Evolutionary conservation across 1,140 invertebrate genomes (phyloP).

Genomic region (Microplitis mediator): DNA sequence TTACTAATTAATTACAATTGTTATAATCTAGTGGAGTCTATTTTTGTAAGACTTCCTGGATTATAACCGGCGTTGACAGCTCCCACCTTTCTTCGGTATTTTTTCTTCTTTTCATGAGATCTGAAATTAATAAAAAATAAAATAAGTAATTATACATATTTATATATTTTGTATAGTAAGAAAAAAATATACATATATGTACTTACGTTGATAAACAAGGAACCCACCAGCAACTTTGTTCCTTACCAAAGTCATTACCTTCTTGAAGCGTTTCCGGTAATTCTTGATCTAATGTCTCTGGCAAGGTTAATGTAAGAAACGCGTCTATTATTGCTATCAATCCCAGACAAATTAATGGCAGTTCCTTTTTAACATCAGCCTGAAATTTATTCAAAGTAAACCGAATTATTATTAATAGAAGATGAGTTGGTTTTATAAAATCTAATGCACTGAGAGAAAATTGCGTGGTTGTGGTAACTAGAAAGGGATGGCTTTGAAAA

Average conservation of each 20-base stretch:
- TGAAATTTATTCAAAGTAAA: slow-evolving; percentile 26
- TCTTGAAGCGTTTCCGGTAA: slow-evolving; percentile 82
- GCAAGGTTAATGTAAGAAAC: slow-evolving; percentile 74
- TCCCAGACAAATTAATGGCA: slow-evolving; percentile 78
- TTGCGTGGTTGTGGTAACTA: too few species aligned
- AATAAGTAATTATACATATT: neutral
- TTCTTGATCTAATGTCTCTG: slow-evolving; percentile 83
- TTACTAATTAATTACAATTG: slow-evolving; percentile 7
- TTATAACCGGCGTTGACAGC: slow-evolving; percentile 53
- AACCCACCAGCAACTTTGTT: slow-evolving; percentile 79
- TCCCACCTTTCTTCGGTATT: slow-evolving; percentile 49
- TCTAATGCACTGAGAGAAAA: too few species aligned
- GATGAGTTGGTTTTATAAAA: neutral
- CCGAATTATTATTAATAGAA: neutral
- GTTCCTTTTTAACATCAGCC: slow-evolving; percentile 69
- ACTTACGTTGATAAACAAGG: slow-evolving; percentile 72
- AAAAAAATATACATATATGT: neutral
- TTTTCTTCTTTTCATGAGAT: slow-evolving; percentile 51
- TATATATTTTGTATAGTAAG: too few species aligned
- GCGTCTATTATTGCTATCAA: slow-evolving; percentile 74
- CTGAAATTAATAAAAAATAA: slow-evolving; percentile 34
- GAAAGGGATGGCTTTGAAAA: too few species aligned
- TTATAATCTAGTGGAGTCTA: slow-evolving; percentile 58
- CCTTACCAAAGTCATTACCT: slow-evolving; percentile 81
- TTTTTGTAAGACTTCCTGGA: slow-evolving; percentile 53